phyloP scores from a whole-genome alignment of 2,797 vertebrate species.

The Paramormyrops hopkinsi region DNA sequence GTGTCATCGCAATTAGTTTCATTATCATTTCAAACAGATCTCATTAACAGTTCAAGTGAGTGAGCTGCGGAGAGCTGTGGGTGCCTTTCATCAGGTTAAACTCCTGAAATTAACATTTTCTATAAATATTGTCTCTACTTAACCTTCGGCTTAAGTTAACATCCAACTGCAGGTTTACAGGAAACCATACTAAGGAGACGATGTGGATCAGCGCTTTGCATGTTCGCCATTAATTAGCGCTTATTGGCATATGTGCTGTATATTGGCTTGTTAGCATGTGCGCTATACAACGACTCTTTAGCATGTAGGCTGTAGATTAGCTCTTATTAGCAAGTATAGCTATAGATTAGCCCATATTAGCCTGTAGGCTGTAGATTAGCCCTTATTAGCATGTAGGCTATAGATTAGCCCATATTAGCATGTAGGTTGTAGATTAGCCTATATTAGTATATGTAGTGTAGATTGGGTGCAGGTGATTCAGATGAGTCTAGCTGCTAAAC shows the following conservation, averaged over 20 bases:
- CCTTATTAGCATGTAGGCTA: not conserved
- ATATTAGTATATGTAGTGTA: not conserved
- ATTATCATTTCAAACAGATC: not conserved
- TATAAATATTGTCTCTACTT: not conserved
- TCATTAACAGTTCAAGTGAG: not conserved
- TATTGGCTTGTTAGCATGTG: not conserved
- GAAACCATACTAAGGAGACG: not conserved
- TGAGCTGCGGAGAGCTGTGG: not conserved
- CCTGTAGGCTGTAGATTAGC: not conserved
- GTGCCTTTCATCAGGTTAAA: not conserved
- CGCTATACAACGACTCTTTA: not conserved
- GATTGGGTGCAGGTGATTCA: not conserved
- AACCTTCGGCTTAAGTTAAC: not conserved
- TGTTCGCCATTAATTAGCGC: not conserved
- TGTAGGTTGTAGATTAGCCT: not conserved
- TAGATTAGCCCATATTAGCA: not conserved
- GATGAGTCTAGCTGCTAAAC: not conserved
- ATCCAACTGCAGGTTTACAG: not conserved
- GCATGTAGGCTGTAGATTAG: not conserved
- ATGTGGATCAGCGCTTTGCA: not conserved
- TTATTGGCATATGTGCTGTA: not conserved
- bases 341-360: not conserved
- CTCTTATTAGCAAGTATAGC: not conserved
- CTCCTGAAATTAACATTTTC: not conserved
- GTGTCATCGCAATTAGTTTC: not conserved